phyloP scores from a whole-genome alignment of 2,113 vertebrate species.

The Edolisoma coerulescens region DNA sequence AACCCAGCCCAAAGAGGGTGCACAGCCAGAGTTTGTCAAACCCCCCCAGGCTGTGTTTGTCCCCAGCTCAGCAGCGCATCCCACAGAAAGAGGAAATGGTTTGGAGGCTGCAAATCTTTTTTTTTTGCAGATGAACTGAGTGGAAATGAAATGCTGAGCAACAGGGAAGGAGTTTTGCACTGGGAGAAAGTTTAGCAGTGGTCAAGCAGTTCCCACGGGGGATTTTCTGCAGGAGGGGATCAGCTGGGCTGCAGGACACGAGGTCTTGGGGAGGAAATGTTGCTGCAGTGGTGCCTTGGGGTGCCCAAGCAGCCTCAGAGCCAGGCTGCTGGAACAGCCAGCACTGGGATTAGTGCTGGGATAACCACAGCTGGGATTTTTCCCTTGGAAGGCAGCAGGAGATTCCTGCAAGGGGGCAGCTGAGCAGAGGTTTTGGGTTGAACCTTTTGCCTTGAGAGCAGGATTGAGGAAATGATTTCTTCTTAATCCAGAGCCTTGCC shows the following conservation, averaged over 20 bases:
- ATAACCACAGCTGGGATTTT: neutral
- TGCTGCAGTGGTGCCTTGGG: neutral
- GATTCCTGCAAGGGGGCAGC: neutral
- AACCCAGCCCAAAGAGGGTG: neutral
- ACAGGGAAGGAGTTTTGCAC: slow-evolving; percentile 14
- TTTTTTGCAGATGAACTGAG: neutral
- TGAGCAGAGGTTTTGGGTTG: neutral
- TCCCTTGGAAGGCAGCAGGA: neutral
- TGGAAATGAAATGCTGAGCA: slow-evolving; percentile 29
- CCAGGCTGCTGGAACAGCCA: neutral
- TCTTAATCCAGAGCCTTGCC: neutral
- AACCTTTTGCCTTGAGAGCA: neutral
- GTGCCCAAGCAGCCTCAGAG: neutral
- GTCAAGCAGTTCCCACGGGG: neutral
- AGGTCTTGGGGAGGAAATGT: neutral
- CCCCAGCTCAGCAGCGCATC: slow-evolving; percentile 13
- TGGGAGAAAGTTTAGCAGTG: neutral
- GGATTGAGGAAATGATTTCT: neutral
- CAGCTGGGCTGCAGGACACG: neutral
- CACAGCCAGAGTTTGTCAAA: neutral
- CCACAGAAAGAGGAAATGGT: slow-evolving; percentile 62
- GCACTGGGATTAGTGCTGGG: neutral
- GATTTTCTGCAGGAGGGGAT: neutral
- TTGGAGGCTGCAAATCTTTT: neutral
- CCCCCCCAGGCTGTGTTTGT: neutral